Conservation (phyloP, 2,888 invertebrate genomes). For the Plagiodera versicolora region DNA sequence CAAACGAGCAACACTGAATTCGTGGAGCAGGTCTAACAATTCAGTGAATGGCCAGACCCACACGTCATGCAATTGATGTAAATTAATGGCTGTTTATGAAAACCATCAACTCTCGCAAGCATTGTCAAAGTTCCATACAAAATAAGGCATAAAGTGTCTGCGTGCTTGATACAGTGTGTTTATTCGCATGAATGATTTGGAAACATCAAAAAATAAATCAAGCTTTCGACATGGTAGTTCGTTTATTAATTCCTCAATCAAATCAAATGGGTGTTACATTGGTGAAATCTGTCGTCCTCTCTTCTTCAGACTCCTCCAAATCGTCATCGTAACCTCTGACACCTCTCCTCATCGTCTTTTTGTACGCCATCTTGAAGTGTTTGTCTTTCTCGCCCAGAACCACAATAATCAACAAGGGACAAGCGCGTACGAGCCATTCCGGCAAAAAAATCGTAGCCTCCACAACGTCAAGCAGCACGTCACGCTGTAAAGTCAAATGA, state of each 20-base stretch:
- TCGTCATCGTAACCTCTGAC: slow-evolving; percentile 14
- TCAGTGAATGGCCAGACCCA: slow-evolving; percentile 26
- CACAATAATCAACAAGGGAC: slow-evolving; percentile 22
- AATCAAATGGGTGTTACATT: neutral
- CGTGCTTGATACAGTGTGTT: no score
- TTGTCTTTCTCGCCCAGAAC: slow-evolving; percentile 28
- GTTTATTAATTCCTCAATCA: no score
- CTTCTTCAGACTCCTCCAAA: slow-evolving; percentile 18
- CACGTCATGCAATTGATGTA: slow-evolving; percentile 26
- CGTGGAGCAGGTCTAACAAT: slow-evolving; percentile 23
- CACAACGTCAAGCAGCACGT: no score
- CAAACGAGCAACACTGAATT: slow-evolving; percentile 18
- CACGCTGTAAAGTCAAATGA: no score
- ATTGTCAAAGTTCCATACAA: no score
- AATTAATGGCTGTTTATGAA: slow-evolving; percentile 28
- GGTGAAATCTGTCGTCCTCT: neutral
- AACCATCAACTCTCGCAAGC: slow-evolving; percentile 18
- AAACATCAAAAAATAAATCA: no score
- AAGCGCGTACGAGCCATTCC: slow-evolving; percentile 8
- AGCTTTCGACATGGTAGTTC: no score
- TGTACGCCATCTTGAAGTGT: slow-evolving; percentile 29
- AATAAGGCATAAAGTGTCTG: no score
- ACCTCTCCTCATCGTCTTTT: slow-evolving; percentile 23
- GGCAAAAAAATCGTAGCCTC: neutral
- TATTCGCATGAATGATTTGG: neutral